phyloP scores from a whole-genome alignment of 2,113 vertebrate genomes.

The Pongo pygmaeus region DNA sequence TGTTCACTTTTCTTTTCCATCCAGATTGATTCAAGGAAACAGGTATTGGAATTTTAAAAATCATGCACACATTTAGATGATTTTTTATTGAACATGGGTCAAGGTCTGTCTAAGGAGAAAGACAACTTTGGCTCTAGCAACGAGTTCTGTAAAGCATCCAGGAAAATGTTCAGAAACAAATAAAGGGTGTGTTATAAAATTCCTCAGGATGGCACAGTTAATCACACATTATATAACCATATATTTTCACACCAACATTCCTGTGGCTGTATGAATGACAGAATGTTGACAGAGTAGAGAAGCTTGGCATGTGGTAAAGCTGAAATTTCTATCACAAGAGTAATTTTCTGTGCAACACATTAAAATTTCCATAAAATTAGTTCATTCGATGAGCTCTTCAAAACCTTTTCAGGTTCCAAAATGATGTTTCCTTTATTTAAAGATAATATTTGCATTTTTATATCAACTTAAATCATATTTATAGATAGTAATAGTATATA shows the following conservation, averaged over 20 bases:
- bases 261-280: not conserved
- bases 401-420: not conserved
- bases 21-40: slow-evolving; percentile 48
- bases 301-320: not conserved
- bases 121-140: not conserved
- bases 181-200: slow-evolving; percentile 20
- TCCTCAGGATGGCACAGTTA: not conserved
- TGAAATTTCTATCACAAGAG: not conserved
- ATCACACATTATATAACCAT: not conserved
- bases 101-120: slow-evolving; percentile 43
- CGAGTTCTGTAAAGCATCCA: slow-evolving; percentile 37
- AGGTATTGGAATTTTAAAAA: not conserved
- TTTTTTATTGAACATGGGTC: not conserved
- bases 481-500: not conserved
- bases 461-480: not conserved
- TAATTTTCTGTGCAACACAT: slow-evolving; percentile 35
- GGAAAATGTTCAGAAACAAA: slow-evolving; percentile 61
- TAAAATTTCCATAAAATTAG: not conserved
- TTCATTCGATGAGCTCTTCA: not conserved
- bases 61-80: not conserved
- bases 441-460: not conserved
- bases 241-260: slow-evolving; percentile 40
- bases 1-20: slow-evolving; percentile 52
- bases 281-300: not conserved
- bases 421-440: not conserved